Percentiles rank a stretch among this genome's conserved stretches.
Conservation (phyloP, 2,888 invertebrate species). For the Ophonus ardosiacus region DNA sequence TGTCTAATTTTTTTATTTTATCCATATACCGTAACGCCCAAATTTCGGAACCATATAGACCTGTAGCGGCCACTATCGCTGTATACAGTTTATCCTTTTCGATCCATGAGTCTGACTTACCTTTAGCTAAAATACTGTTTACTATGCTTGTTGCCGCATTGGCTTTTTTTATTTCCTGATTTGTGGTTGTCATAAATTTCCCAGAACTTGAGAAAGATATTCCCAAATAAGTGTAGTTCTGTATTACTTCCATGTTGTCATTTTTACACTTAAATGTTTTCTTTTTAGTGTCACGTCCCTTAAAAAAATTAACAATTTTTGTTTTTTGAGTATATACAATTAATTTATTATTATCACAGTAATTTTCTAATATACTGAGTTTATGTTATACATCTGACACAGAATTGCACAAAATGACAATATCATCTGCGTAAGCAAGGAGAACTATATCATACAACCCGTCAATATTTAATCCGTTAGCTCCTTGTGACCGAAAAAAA, state of each 20-base stretch:
- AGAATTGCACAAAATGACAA: conserved; percentile 19
- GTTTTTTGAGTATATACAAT: background rate
- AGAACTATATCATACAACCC: background rate
- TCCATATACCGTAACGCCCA: background rate
- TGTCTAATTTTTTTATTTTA: background rate
- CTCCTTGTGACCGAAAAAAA: background rate
- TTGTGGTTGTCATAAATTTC: background rate
- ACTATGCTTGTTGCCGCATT: background rate
- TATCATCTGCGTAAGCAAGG: conserved; percentile 17
- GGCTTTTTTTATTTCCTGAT: background rate
- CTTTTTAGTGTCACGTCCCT: background rate
- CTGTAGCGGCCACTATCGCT: background rate
- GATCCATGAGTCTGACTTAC: background rate
- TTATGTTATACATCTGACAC: background rate
- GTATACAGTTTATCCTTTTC: conserved; percentile 17
- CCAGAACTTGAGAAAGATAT: conserved; percentile 6
- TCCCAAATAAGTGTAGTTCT: background rate
- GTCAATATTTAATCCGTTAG: background rate
- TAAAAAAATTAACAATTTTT: background rate
- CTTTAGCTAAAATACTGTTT: background rate
- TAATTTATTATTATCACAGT: background rate
- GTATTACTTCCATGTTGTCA: background rate
- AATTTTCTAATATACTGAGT: conserved; percentile 9
- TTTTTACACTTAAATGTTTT: background rate
- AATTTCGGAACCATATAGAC: conserved; percentile 15